Percentiles rank a stretch among this genome's conserved stretches.
These are phyloP conservation scores for Amphiprion clarkii DNA, from an alignment of 2,797 vertebrate species.

Conservation along the genomic window DNA sequence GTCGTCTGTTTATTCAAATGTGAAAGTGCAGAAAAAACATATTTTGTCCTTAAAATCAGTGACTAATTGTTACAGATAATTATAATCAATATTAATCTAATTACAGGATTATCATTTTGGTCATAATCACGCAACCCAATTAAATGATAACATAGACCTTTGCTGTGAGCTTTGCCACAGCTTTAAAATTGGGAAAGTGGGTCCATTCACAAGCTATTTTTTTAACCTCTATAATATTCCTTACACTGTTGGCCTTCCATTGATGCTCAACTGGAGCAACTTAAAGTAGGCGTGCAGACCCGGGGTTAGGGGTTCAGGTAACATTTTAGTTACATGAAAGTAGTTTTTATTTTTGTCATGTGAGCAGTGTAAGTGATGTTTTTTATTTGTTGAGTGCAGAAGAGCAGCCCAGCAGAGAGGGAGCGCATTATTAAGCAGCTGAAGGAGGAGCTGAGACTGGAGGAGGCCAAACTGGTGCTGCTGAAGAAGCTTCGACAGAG, in stretches of 20 bases:
- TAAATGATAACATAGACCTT: too few species aligned
- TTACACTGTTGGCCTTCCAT: neutral
- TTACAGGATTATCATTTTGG: too few species aligned
- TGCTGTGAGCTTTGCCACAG: neutral
- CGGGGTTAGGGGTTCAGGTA: neutral
- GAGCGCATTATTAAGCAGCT: conserved; percentile 92
- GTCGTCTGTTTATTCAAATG: too few species aligned
- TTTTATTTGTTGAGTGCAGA: conserved; percentile 68
- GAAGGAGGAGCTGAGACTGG: conserved; percentile 93
- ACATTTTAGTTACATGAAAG: neutral
- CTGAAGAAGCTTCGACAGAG: conserved; percentile 96
- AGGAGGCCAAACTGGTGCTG: conserved; percentile 95
- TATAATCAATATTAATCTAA: too few species aligned
- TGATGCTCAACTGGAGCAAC: conserved; percentile 4
- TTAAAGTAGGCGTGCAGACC: neutral
- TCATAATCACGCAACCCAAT: too few species aligned
- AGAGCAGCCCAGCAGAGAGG: conserved; percentile 83
- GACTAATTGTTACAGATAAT: too few species aligned
- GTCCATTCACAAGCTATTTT: neutral
- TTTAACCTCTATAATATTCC: neutral
- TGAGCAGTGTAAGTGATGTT: conserved; percentile 41
- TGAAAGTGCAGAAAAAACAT: too few species aligned
- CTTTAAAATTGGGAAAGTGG: neutral
- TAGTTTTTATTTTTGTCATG: conserved; percentile 9
- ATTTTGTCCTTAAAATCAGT: too few species aligned